These are phyloP conservation scores for Elymnias hypermnestra DNA, from an alignment of 1,140 invertebrate species.

Conservation along the genomic window DNA sequence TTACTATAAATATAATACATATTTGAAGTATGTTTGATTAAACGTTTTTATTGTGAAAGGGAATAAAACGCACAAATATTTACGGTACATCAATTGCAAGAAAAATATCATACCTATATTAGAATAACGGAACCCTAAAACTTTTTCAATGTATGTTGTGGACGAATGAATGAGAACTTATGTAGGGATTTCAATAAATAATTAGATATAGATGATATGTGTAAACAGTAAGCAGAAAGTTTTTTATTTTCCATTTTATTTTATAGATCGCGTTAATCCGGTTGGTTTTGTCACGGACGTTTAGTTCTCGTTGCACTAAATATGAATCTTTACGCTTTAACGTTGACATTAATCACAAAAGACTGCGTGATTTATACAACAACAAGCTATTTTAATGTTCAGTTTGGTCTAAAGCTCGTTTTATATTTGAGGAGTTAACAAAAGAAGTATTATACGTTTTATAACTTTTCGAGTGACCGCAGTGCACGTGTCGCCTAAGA, in stretches of 20 bases:
- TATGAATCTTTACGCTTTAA: slow-evolving; percentile 67
- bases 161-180: slow-evolving; percentile 61
- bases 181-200: slow-evolving; percentile 70
- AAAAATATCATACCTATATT: too few relatives aligned
- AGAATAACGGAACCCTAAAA: slow-evolving; percentile 35
- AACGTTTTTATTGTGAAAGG: too few relatives aligned
- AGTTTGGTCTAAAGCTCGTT: slow-evolving; percentile 43
- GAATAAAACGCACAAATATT: too few relatives aligned
- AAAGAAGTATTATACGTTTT: slow-evolving; percentile 52
- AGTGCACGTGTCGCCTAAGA: slow-evolving; percentile 25
- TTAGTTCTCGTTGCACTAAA: slow-evolving; percentile 60
- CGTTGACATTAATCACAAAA: slow-evolving; percentile 74
- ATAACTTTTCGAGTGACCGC: slow-evolving; percentile 40
- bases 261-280: slow-evolving; percentile 67
- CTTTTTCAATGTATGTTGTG: slow-evolving; percentile 33
- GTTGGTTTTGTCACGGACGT: slow-evolving; percentile 58
- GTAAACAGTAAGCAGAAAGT: slow-evolving; percentile 68
- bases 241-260: slow-evolving; percentile 56
- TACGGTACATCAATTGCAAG: too few relatives aligned
- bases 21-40: too few relatives aligned
- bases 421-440: slow-evolving; percentile 39
- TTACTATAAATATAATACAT: too few relatives aligned
- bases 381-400: slow-evolving; percentile 40
- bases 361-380: slow-evolving; percentile 59
- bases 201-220: slow-evolving; percentile 56